Evolutionary conservation across 2,888 invertebrate genomes (phyloP).

Genomic region (Osmoderma eremita): DNA sequence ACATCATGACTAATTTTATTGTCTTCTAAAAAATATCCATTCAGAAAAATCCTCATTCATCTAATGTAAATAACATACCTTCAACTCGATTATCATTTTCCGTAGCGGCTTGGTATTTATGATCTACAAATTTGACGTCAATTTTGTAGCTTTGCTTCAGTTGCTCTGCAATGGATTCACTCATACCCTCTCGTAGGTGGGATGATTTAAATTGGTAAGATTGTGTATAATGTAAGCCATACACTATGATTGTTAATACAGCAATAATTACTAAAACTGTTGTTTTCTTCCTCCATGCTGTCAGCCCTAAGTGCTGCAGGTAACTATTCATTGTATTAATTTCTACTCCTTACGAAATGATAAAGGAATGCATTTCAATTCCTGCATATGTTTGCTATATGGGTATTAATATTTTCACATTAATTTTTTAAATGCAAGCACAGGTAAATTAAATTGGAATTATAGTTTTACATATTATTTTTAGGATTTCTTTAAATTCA

Average conservation of each 20-base stretch:
- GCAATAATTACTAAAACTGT: slow-evolving; percentile 62
- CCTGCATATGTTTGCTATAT: background rate
- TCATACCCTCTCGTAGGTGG: slow-evolving; percentile 41
- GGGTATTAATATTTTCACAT: slow-evolving; percentile 3
- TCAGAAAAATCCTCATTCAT: slow-evolving; percentile 10
- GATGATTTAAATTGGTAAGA: slow-evolving; percentile 46
- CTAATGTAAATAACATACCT: slow-evolving; percentile 15
- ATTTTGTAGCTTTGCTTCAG: slow-evolving; percentile 48
- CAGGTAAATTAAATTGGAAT: too few species aligned
- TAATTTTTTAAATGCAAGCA: too few species aligned
- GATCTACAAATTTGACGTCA: slow-evolving; percentile 46
- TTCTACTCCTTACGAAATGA: background rate
- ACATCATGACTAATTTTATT: slow-evolving; percentile 53
- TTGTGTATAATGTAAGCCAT: slow-evolving; percentile 64
- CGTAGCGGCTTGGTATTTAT: slow-evolving; percentile 16
- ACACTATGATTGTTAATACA: slow-evolving; percentile 61
- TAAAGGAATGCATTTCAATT: background rate
- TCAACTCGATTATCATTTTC: slow-evolving; percentile 26
- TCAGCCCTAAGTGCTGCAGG: slow-evolving; percentile 62
- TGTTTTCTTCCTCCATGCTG: slow-evolving; percentile 66
- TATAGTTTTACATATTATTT: too few species aligned
- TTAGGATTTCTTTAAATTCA: too few species aligned
- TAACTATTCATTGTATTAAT: slow-evolving; percentile 23
- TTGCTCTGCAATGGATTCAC: slow-evolving; percentile 30
- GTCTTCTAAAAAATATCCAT: slow-evolving; percentile 45